These are phyloP conservation scores for Caiman crocodilus DNA, from an alignment of 2,797 vertebrate species.

Conservation along the genomic window DNA sequence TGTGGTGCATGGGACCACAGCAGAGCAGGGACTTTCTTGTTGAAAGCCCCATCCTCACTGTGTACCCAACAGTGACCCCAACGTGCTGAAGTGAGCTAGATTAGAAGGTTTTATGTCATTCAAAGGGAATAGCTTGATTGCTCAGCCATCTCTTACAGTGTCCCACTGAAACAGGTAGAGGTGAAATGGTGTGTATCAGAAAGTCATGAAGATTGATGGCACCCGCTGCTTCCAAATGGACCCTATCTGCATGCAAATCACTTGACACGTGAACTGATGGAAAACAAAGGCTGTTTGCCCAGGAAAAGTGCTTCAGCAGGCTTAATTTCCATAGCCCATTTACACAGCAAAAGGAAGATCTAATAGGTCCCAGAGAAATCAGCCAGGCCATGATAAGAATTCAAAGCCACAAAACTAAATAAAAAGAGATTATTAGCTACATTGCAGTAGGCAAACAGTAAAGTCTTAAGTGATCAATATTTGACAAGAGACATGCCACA, in stretches of 20 bases:
- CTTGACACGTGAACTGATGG: slow-evolving; percentile 74
- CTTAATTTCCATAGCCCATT: slow-evolving; percentile 80
- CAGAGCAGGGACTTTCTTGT: background rate
- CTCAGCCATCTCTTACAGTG: slow-evolving; percentile 86
- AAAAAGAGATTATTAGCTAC: slow-evolving; percentile 83
- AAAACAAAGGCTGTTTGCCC: slow-evolving; percentile 78
- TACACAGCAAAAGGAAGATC: slow-evolving; percentile 71
- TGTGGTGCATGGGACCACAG: slow-evolving; percentile 13
- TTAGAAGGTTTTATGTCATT: slow-evolving; percentile 74
- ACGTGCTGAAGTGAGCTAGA: slow-evolving; percentile 65
- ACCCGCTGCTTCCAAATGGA: slow-evolving; percentile 78
- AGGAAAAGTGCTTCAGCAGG: slow-evolving; percentile 68
- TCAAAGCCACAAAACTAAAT: slow-evolving; percentile 84
- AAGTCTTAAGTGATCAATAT: slow-evolving; percentile 82
- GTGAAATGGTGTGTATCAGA: slow-evolving; percentile 90
- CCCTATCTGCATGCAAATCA: slow-evolving; percentile 74
- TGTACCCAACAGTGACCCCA: background rate
- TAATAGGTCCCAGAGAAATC: slow-evolving; percentile 81
- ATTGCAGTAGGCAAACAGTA: slow-evolving; percentile 79
- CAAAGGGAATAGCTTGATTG: slow-evolving; percentile 80
- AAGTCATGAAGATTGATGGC: slow-evolving; percentile 93
- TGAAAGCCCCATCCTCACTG: slow-evolving; percentile 16
- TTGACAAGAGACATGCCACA: slow-evolving; percentile 79
- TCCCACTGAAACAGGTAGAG: slow-evolving; percentile 86
- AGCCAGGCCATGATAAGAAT: slow-evolving; percentile 80